Evolutionary conservation across 2,113 vertebrate species (phyloP).

Genomic region (Cheirogaleus medius): DNA sequence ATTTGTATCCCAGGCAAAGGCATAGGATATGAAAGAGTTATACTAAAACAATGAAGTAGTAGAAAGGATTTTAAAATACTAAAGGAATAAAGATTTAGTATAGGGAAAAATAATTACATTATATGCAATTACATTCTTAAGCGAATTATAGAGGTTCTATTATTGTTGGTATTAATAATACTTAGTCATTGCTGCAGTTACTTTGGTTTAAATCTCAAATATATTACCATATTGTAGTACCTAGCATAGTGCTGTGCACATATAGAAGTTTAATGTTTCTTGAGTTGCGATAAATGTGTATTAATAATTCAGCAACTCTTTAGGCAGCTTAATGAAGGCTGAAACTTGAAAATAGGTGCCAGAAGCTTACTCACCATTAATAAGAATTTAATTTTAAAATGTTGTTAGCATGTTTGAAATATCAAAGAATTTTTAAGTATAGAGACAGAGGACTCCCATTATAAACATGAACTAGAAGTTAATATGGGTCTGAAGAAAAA

Average conservation of each 20-base stretch:
- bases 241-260: background rate
- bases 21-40: background rate
- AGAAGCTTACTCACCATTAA: background rate
- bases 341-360: background rate
- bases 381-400: background rate
- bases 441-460: background rate
- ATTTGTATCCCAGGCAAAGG: conserved; percentile 1
- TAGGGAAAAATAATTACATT: background rate
- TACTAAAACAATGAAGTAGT: background rate
- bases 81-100: background rate
- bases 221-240: background rate
- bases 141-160: background rate
- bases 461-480: background rate
- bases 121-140: background rate
- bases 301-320: background rate
- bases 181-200: background rate
- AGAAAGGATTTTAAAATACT: conserved; percentile 19
- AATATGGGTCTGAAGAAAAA: background rate
- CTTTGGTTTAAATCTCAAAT: background rate
- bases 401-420: background rate
- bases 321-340: background rate
- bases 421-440: background rate
- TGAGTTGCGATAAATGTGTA: background rate
- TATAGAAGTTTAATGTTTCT: background rate
- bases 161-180: background rate